phyloP scores from a whole-genome alignment of 2,797 vertebrate species.

The Mus spretus region DNA sequence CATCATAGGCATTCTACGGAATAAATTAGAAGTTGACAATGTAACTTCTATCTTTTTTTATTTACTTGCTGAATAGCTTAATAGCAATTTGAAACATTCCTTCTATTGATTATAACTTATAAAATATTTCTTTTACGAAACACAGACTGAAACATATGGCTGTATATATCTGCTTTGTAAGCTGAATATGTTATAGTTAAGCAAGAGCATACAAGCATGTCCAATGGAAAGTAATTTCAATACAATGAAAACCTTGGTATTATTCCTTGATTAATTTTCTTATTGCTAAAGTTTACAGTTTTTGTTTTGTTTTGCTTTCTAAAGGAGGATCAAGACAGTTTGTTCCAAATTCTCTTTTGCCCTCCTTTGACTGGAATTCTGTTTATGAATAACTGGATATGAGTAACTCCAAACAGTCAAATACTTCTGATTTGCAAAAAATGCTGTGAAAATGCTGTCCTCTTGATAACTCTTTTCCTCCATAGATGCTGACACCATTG shows the following conservation, averaged over 20 bases:
- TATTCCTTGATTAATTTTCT: conserved; percentile 23
- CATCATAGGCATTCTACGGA: not conserved
- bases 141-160: conserved; percentile 15
- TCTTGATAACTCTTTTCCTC: not conserved
- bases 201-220: not conserved
- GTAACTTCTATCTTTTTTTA: conserved; percentile 2
- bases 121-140: conserved; percentile 38
- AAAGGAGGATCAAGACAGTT: not conserved
- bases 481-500: too few relatives aligned
- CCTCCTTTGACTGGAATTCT: not conserved
- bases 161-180: conserved; percentile 2
- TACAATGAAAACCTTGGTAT: not conserved
- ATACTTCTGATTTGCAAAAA: not conserved
- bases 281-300: not conserved
- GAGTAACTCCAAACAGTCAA: not conserved
- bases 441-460: not conserved
- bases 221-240: conserved; percentile 3
- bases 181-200: not conserved
- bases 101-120: conserved; percentile 33
- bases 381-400: not conserved
- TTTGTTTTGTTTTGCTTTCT: not conserved
- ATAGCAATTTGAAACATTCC: conserved; percentile 16
- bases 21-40: conserved; percentile 19
- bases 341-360: not conserved
- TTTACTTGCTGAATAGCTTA: conserved; percentile 34